phyloP scores from a whole-genome alignment of 2,113 vertebrate species.

The Hemibates koningsi region DNA sequence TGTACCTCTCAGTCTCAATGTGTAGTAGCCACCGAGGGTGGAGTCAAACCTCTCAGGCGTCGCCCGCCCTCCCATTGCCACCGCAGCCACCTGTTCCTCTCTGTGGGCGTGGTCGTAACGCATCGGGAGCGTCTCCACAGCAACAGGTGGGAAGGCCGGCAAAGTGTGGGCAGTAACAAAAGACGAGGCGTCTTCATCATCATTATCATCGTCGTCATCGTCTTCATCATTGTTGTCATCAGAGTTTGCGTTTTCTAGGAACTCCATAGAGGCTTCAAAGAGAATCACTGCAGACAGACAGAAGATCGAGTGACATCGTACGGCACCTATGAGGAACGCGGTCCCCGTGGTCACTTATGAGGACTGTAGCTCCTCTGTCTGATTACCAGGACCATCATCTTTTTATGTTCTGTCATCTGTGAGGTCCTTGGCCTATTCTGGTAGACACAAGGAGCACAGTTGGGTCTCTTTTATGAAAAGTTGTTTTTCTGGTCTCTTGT shows the following conservation, averaged over 20 bases:
- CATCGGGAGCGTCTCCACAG: conserved; percentile 59
- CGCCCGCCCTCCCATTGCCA: conserved; percentile 32
- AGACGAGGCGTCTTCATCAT: background rate
- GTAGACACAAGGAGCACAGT: background rate
- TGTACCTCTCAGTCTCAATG: conserved; percentile 35
- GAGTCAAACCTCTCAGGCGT: conserved; percentile 5
- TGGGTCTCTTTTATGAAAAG: accelerated
- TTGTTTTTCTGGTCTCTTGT: background rate
- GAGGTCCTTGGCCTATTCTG: background rate
- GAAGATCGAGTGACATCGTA: background rate
- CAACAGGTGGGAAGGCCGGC: background rate
- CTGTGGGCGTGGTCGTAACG: conserved; percentile 39
- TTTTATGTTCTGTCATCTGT: accelerated
- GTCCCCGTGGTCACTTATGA: background rate
- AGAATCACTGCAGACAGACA: conserved; percentile 23
- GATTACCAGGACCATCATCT: background rate
- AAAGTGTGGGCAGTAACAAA: conserved; percentile 2
- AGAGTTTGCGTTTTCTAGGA: conserved; percentile 30
- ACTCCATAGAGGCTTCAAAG: conserved; percentile 73
- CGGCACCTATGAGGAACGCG: background rate
- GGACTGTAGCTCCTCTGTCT: accelerated
- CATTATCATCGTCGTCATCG: background rate
- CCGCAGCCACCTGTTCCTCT: conserved; percentile 45
- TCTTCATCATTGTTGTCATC: conserved; percentile 38
- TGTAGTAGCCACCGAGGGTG: conserved; percentile 51